Percentiles rank a stretch among this genome's conserved stretches.
Conservation (phyloP, 2,113 vertebrate genomes). For the Ctenomys sociabilis region DNA sequence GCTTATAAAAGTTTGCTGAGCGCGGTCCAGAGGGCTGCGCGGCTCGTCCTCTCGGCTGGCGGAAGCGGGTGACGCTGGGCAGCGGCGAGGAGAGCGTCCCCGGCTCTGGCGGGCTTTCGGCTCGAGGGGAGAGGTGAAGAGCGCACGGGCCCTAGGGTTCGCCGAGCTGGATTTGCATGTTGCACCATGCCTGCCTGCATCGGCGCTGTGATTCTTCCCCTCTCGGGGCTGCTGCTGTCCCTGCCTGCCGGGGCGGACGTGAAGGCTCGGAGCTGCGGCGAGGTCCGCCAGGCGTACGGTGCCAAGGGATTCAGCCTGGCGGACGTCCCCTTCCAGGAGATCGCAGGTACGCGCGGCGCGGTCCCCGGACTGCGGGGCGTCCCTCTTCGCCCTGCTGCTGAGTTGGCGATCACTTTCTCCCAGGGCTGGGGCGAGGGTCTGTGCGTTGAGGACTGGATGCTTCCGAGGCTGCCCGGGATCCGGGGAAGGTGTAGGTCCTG, state of each 20-base stretch:
- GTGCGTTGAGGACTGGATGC: background rate
- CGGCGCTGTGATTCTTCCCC: slow-evolving; percentile 79
- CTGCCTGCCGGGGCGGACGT: slow-evolving; percentile 87
- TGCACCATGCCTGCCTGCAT: slow-evolving; percentile 82
- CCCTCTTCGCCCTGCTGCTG: slow-evolving; percentile 36
- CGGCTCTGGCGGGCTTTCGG: slow-evolving; percentile 77
- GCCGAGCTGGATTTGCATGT: slow-evolving; percentile 78
- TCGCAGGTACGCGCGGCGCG: slow-evolving; percentile 91
- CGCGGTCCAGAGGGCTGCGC: slow-evolving; percentile 75
- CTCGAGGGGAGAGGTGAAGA: slow-evolving; percentile 67
- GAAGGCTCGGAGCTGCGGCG: slow-evolving; percentile 92
- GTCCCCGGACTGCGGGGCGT: background rate
- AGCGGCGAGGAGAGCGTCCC: slow-evolving; percentile 72
- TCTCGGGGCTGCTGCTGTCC: slow-evolving; percentile 82
- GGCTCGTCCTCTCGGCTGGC: slow-evolving; percentile 74
- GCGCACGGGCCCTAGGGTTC: slow-evolving; percentile 56
- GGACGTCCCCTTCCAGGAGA: slow-evolving; percentile 93
- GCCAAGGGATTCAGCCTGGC: slow-evolving; percentile 93
- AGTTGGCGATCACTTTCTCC: slow-evolving; percentile 70
- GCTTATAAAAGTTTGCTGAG: slow-evolving; percentile 83
- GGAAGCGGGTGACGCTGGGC: slow-evolving; percentile 79
- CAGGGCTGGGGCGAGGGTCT: background rate
- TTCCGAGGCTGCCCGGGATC: background rate
- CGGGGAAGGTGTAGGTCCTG: slow-evolving; percentile 38
- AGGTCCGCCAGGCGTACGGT: slow-evolving; percentile 91